Base-by-base conservation (phyloP, 2,888 invertebrate genomes). In the Parnassius orleans region DNA sequence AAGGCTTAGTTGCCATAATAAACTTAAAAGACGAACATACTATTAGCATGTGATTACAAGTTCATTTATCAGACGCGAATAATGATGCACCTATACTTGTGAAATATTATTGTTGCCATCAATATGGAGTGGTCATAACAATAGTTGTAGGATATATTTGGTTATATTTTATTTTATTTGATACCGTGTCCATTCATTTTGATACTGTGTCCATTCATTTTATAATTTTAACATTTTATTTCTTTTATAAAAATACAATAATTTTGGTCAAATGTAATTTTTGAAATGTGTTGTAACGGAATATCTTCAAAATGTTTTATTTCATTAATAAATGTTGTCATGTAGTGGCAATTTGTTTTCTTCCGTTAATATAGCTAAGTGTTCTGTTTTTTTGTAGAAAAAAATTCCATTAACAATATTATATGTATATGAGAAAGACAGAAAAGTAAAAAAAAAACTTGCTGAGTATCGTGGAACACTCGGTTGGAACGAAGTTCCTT, bases 291-390 rank as follows among this genome's bases (percentile, higher is more conserved):
- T 7, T 54, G n/a, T 43, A 43, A 43, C 15, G 15, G 7, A 44
- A 54, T 41, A 53, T 14, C 43, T 33, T 43, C 43, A 7, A 7
- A 54, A 43, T 24, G n/a, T 5, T 54, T 54, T 56, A 7, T 56
- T 14, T 48, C 33, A 10, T 48, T 41, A 57, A 48, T 57, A 57
- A 57, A 57, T 14, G 15, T 57, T 14, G 48, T 55, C 46, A n/a
- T 19, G 33, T 55, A 55, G 9, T n/a, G 1, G 9, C 11, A 3
- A n/a, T 33, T 2, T 55, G 19, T 24, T 48, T 9, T 33, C 33
- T 33, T 33, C 33, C 33, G 33, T 14, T 48, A 1, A 15, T 48
- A 14, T 48, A 9, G 14, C 14, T 14, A 9, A n/a, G 33, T 33
- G 33, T 7, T 33, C 33, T 5, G 5, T 33, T 24, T 24, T 33